A percentile compares a stretch with the other conserved stretches of the same genome.
These are phyloP conservation scores for Otolemur garnettii DNA, from an alignment of 2,113 vertebrate species.

Conservation along the genomic window DNA sequence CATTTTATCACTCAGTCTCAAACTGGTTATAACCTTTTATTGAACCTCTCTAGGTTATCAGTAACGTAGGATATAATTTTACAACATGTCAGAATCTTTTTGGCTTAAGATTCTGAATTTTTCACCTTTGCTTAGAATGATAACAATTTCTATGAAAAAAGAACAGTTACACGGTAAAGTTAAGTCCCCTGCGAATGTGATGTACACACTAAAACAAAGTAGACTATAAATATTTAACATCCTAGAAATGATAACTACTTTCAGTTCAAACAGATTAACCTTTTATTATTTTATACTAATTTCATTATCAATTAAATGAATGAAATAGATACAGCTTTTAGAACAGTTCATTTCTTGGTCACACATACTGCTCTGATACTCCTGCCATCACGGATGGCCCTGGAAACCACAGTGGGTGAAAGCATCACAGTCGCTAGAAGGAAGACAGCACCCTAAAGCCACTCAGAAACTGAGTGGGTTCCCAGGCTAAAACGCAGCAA, in stretches of 20 bases:
- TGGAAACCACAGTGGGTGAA: neutral
- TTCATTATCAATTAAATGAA: constrained; percentile 66
- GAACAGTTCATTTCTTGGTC: neutral
- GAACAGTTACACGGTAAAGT: neutral
- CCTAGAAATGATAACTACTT: constrained; percentile 48
- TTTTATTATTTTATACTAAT: constrained; percentile 67
- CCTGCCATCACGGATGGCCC: neutral
- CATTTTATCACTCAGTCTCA: constrained; percentile 66
- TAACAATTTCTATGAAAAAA: constrained; percentile 63
- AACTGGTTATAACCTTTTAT: constrained; percentile 73
- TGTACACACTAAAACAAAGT: constrained; percentile 37
- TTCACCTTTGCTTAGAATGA: constrained; percentile 74
- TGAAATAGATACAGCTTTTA: constrained; percentile 42
- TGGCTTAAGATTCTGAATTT: constrained; percentile 77
- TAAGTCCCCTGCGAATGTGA: constrained; percentile 44
- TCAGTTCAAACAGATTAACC: constrained; percentile 47
- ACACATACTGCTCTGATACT: neutral
- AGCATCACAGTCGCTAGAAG: neutral
- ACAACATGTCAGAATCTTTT: constrained; percentile 78
- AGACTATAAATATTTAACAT: constrained; percentile 60
- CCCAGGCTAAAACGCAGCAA: neutral
- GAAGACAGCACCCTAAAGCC: neutral
- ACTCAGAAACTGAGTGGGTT: neutral
- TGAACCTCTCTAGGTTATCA: constrained; percentile 77
- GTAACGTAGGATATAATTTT: constrained; percentile 79